Conservation (phyloP, 1,140 invertebrate species). For the Drosophila burlai region DNA sequence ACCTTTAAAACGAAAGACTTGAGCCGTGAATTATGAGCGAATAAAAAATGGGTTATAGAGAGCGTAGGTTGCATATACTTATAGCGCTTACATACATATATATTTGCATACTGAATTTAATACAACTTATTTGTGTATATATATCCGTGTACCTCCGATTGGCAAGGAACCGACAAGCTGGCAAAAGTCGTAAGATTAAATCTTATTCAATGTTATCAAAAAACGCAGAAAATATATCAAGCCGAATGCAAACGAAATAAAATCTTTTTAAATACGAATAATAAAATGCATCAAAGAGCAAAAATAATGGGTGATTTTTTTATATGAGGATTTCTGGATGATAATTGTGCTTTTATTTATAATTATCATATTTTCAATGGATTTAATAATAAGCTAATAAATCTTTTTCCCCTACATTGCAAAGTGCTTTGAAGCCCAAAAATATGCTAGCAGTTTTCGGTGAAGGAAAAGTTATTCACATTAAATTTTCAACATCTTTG, state of each 20-base stretch:
- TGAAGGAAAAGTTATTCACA: not conserved
- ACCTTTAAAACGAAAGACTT: conserved; percentile 76
- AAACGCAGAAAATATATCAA: conserved; percentile 57
- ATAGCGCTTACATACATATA: conserved; percentile 43
- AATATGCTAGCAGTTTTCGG: conserved; percentile 4
- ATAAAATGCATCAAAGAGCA: conserved; percentile 53
- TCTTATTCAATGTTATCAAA: conserved; percentile 70
- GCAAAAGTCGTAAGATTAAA: conserved; percentile 49
- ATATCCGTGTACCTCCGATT: conserved; percentile 53
- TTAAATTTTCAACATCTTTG: not conserved
- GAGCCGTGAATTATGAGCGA: conserved; percentile 40
- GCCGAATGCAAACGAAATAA: conserved; percentile 42
- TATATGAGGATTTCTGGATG: not conserved
- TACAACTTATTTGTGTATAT: conserved; percentile 46
- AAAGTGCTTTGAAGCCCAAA: not conserved
- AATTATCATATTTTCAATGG: not conserved
- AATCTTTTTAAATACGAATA: conserved; percentile 63
- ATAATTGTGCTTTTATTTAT: not conserved
- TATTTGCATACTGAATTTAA: conserved; percentile 59
- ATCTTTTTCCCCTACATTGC: too few relatives aligned
- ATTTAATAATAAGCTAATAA: not conserved
- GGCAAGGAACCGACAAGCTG: conserved; percentile 52
- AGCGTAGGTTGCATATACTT: conserved; percentile 28
- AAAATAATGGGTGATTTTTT: not conserved
- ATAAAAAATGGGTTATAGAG: conserved; percentile 30